These are phyloP conservation scores for Noctua janthe DNA, from an alignment of 2,888 invertebrate species.

Conservation along the genomic window DNA sequence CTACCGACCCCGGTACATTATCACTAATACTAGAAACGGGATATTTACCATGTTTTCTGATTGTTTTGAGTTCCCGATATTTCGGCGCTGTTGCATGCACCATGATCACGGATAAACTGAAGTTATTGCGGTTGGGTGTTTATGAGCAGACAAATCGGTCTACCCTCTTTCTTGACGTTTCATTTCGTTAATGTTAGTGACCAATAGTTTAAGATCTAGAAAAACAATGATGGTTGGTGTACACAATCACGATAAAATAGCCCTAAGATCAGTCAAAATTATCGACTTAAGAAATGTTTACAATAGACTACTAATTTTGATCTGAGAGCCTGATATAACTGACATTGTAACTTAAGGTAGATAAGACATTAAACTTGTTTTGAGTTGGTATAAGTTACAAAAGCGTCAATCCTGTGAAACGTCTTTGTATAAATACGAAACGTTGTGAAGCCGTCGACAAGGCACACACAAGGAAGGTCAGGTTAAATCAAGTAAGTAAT, in stretches of 20 bases:
- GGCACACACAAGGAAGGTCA: neutral
- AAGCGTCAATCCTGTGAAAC: neutral
- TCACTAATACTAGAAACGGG: too few species aligned
- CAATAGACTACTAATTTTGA: neutral
- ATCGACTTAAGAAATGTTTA: neutral
- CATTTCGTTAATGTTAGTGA: too few species aligned
- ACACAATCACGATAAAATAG: too few species aligned
- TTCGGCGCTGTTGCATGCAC: too few species aligned
- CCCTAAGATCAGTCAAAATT: neutral
- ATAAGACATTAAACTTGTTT: neutral
- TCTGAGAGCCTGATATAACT: neutral
- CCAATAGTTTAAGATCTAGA: neutral
- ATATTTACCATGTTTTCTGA: too few species aligned
- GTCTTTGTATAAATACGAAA: neutral
- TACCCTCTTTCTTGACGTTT: too few species aligned
- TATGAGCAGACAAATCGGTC: too few species aligned
- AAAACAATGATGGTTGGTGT: neutral
- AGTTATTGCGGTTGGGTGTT: too few species aligned
- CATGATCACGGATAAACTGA: too few species aligned
- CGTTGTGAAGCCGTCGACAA: neutral
- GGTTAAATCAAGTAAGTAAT: constrained; percentile 23
- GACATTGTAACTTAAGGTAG: neutral
- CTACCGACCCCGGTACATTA: neutral
- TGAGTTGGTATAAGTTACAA: neutral
- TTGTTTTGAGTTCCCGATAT: too few species aligned